Base-by-base conservation (phyloP, 1,140 invertebrate species). In the Ooceraea biroi region DNA sequence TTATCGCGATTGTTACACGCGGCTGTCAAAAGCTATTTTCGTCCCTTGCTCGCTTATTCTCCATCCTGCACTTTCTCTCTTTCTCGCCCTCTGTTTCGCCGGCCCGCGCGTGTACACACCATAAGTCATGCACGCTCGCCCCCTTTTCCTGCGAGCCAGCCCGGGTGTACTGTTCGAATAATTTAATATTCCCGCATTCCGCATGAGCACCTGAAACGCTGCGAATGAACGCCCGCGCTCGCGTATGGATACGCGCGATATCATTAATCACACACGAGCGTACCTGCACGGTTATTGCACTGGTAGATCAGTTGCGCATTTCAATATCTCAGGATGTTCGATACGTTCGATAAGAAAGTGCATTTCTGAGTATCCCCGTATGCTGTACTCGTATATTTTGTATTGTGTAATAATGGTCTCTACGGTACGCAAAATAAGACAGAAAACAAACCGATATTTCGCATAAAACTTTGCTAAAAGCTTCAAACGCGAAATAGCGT, bases 11-110 rank as follows among this genome's bases (percentile, higher is more conserved):
- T 89, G 87, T 89, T 88, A 88, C 87, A 83, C 86, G 87, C 83
- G 60, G 72, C 86, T 89, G 87, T 89, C 87, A 89, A 89, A 89
- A 88, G 87, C 86, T 89, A 89, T 89, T 89, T 89, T 88, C 87
- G 84, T 85, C 72, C 63, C 72, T 48, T 55, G 86, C 19, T 66
- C 44, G 36, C 36, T 41, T 14, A 52, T n/a, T n/a, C n/a, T 36
- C 36, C 36, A 7, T 36, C 7, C 36, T 7, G 36, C 36, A 7
- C 36, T 36, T 7, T 36, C 36, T 36, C 17, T n/a, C 17, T 60
- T 19, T 60, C 11, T 60, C 12, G 12, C 46, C 58, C 50, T 57
- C 69, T 66, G 44, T 52, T 57, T 74, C 72, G 44, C 60, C 65
- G 55, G 7, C 36, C 7, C 72, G 58, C 71, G 27, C 61, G 46